Evolutionary conservation across 2,888 invertebrate species (phyloP), one percentile per base, ranked within the genome.

Genomic region (Copidosoma aretas): DNA sequence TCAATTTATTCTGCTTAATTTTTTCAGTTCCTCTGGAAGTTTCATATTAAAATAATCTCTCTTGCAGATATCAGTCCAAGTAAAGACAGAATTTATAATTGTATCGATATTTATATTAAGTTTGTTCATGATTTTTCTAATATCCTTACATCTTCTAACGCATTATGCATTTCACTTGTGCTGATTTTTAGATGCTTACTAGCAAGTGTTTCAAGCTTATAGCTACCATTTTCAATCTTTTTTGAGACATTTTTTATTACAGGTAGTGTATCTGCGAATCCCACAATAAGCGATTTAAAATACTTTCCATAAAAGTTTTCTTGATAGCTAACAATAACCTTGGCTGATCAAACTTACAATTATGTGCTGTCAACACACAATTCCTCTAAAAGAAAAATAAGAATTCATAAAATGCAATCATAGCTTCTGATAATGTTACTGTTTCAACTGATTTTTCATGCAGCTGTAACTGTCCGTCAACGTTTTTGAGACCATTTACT

Each of bases 191-290:
- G 10, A n/a, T 32, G 32, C 32, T 32, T 56, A 15, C 10, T 43
- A 19, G 60, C 60, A 10, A 66, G 10, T 46, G 19, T 60, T 19
- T 17, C 56, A 56, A 66, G 39, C 46, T 66, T 56, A 60, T 66
- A 60, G 41, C 32, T 32, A 19, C 61, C 61, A n/a, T 15, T 60
- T 41, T 19, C 60, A 43, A 43, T 66, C 58, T 52, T 49, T 59
- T 22, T 49, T n/a, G n/a, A 65, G 17, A 17, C 22, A 17, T 49
- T 60, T 60, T 49, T 56, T 39, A 64, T 57, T n/a, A 60, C 17
- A 60, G 68, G 68, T 24, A 68, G 49, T 43, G 64, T 68, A 61
- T 68, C 68, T 46, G 56, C 41, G 51, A 71, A 71, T 51, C 65
- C 64, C 5, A 59, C 32, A 46, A 71, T 58, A 21, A 64, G 22